These are phyloP conservation scores for Dryobota labecula DNA, from an alignment of 2,888 invertebrate species.

Conservation along the genomic window DNA sequence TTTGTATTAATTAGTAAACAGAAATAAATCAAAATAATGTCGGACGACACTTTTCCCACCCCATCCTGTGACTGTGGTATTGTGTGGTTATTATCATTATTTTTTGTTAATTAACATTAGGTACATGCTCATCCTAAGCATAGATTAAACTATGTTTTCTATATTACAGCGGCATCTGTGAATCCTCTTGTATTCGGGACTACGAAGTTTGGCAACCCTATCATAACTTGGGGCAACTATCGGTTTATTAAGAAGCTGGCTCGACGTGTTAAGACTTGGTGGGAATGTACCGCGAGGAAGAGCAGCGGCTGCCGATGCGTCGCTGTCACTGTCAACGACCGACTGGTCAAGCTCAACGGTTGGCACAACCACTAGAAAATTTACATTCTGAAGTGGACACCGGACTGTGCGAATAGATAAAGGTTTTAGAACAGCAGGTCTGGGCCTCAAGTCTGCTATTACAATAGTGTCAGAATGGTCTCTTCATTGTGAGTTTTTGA, in stretches of 20 bases:
- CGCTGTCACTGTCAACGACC: slow-evolving; percentile 81
- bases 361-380: slow-evolving; percentile 81
- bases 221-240: slow-evolving; percentile 84
- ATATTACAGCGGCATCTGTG: slow-evolving; percentile 37
- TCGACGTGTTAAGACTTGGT: slow-evolving; percentile 82
- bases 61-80: not conserved
- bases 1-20: not conserved
- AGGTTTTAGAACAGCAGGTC: not conserved
- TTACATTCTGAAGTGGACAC: not conserved
- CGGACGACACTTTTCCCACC: not conserved
- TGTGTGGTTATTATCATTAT: not conserved
- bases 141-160: slow-evolving; percentile 16
- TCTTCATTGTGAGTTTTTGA: too few species aligned
- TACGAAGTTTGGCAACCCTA: slow-evolving; percentile 83
- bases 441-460: too few species aligned
- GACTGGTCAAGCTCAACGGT: slow-evolving; percentile 81
- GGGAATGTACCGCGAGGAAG: slow-evolving; percentile 85
- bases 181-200: slow-evolving; percentile 76
- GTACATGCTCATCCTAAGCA: not conserved
- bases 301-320: slow-evolving; percentile 79
- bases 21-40: not conserved
- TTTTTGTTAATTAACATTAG: too few species aligned
- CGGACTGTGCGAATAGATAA: not conserved
- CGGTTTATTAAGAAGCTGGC: slow-evolving; percentile 82
- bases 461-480: too few species aligned